phyloP scores from a whole-genome alignment of 2,797 vertebrate genomes.

The Myotis vivesi region DNA sequence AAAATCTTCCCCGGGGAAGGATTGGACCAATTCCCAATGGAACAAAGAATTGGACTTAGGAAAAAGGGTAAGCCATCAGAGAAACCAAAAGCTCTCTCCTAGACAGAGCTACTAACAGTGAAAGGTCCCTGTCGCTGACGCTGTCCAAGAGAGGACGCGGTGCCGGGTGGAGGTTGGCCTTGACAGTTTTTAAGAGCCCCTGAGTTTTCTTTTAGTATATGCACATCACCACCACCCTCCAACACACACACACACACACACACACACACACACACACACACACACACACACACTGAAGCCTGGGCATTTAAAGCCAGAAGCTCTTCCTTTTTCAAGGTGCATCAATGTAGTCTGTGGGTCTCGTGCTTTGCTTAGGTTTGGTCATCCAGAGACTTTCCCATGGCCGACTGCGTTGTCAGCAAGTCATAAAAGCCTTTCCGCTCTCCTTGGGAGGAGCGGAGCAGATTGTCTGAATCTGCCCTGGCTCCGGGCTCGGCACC shows the following conservation, averaged over 20 bases:
- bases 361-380: slow-evolving; percentile 38
- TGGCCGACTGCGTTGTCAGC: slow-evolving; percentile 52
- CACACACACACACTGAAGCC: background rate
- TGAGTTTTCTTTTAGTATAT: background rate
- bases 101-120: background rate
- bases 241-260: background rate
- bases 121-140: background rate
- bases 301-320: background rate
- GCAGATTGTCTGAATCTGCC: slow-evolving; percentile 89
- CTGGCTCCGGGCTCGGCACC: slow-evolving; percentile 88
- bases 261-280: background rate
- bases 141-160: background rate
- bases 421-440: slow-evolving; percentile 82
- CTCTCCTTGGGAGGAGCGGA: slow-evolving; percentile 85
- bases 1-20: slow-evolving; percentile 23
- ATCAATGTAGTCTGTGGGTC: background rate
- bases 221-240: background rate
- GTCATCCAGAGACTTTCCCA: slow-evolving; percentile 45
- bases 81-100: background rate
- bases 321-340: background rate
- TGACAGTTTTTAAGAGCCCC: background rate
- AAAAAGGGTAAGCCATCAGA: background rate
- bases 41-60: background rate
- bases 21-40: background rate
- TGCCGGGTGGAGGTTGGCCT: background rate